phyloP scores from a whole-genome alignment of 2,113 vertebrate genomes.

The Brevimyrus niger region DNA sequence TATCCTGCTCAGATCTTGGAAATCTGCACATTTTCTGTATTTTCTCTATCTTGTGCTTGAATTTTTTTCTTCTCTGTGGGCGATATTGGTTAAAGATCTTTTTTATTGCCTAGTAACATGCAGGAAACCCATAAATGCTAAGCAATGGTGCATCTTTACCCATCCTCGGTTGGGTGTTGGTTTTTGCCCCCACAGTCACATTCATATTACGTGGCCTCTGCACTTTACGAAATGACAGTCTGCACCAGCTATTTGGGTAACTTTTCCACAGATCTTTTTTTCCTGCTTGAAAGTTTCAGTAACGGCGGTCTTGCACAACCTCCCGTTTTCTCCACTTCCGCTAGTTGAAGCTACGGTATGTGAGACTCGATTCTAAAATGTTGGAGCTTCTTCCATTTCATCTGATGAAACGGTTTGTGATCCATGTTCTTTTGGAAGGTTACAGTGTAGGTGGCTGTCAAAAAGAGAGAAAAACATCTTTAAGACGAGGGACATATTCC shows the following conservation, averaged over 20 bases:
- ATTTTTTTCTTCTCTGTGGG: neutral
- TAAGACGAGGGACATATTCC: neutral
- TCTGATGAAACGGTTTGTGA: neutral
- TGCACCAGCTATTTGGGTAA: neutral
- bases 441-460: neutral
- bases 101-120: neutral
- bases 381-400: neutral
- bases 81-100: neutral
- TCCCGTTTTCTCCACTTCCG: neutral
- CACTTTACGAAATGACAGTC: neutral
- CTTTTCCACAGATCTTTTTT: neutral
- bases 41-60: neutral
- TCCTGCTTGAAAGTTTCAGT: neutral
- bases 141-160: neutral
- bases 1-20: neutral
- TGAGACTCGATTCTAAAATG: neutral
- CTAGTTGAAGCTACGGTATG: neutral
- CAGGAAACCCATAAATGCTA: neutral
- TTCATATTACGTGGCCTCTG: neutral
- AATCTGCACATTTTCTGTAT: neutral
- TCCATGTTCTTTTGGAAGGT: neutral
- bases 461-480: neutral
- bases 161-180: neutral
- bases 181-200: neutral
- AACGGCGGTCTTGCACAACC: neutral